Percentiles rank a stretch among this genome's conserved stretches.
Evolutionary conservation across 2,888 invertebrate genomes (phyloP).

Genomic region (Zaprionus bogoriensis): DNA sequence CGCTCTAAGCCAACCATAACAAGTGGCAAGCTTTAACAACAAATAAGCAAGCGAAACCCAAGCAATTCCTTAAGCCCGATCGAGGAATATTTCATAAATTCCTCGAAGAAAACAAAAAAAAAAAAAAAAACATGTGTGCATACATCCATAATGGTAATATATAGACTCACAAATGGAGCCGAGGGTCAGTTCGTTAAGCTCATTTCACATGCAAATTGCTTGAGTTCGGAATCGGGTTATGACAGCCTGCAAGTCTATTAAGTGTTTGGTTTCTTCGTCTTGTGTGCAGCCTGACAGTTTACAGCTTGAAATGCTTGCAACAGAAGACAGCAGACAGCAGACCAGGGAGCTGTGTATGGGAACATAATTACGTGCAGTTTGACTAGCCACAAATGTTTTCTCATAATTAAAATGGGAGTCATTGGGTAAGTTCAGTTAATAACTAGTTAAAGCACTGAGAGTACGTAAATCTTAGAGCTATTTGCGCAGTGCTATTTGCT

Average conservation of each 20-base stretch:
- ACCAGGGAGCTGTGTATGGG: too few species aligned
- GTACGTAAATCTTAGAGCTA: too few species aligned
- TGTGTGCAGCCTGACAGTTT: neutral
- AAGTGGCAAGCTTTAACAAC: neutral
- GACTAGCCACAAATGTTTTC: too few species aligned
- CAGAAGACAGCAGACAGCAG: too few species aligned
- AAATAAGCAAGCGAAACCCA: neutral
- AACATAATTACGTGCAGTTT: too few species aligned
- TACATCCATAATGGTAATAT: too few species aligned
- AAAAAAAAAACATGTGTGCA: too few species aligned
- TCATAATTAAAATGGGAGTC: too few species aligned
- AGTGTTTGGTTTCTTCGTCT: neutral
- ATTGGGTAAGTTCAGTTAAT: too few species aligned
- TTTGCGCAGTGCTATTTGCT: too few species aligned
- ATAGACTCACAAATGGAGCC: neutral
- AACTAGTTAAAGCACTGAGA: too few species aligned
- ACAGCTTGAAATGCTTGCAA: neutral
- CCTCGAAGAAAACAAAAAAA: neutral
- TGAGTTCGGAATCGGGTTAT: neutral
- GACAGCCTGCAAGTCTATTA: neutral
- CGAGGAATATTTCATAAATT: neutral
- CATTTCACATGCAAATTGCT: neutral
- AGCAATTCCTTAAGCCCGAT: neutral
- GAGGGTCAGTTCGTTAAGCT: conserved; percentile 1
- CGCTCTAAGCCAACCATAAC: neutral